Conservation (phyloP, 1,140 invertebrate species). For the Coelopa frigida region DNA sequence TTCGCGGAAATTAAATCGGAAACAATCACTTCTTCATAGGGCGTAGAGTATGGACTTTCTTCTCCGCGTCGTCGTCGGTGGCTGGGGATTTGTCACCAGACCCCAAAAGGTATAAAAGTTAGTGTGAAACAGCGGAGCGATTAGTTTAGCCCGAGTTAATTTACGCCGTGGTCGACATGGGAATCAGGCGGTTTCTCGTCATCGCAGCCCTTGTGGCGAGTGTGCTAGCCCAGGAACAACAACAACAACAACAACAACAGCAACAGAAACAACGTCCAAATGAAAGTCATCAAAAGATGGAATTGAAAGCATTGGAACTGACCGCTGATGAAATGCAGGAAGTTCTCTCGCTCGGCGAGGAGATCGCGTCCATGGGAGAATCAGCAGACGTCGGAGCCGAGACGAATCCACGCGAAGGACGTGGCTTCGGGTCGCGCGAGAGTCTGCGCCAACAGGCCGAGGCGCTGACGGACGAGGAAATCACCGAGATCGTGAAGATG, state of each 20-base stretch:
- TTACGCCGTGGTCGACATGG: not conserved
- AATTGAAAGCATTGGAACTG: slow-evolving; percentile 6
- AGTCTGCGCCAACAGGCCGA: not conserved
- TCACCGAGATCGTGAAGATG: slow-evolving; percentile 9
- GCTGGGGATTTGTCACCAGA: no score
- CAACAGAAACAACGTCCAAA: no score
- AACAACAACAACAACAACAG: slow-evolving; percentile 4
- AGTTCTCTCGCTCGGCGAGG: not conserved
- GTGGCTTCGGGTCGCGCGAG: not conserved
- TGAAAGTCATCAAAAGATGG: no score
- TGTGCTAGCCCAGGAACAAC: not conserved
- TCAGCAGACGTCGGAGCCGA: no score
- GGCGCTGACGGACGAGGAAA: slow-evolving; percentile 10
- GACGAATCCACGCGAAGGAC: no score
- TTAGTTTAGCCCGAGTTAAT: slow-evolving; percentile 6
- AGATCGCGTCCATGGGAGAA: not conserved
- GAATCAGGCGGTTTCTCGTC: slow-evolving; percentile 1
- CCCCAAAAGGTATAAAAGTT: slow-evolving; percentile 9
- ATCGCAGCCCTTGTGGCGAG: not conserved
- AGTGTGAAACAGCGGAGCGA: not conserved
- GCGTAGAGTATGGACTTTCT: no score
- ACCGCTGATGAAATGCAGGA: slow-evolving; percentile 4
- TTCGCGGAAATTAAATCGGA: no score
- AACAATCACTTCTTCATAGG: no score
- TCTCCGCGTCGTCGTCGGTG: no score